Evolutionary conservation across 2,888 invertebrate genomes (phyloP), one percentile per base, ranked within the genome.

Genomic region (Sicus ferrugineus): DNA sequence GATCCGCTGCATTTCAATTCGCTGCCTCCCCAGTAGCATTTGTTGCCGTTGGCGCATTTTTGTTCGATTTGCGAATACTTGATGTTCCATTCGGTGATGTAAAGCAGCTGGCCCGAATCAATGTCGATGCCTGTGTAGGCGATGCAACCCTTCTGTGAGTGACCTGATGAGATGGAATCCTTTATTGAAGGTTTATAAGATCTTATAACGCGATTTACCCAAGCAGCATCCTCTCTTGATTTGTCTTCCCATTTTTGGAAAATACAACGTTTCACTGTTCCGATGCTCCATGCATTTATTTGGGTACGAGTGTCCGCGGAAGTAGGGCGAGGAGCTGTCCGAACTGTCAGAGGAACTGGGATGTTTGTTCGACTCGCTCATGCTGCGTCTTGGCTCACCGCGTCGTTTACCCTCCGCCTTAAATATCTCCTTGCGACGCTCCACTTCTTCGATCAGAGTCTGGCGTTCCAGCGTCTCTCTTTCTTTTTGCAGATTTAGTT

Each of bases 71-170:
- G 81, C 70, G 85, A 69, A 78, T 83, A 81, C 84, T 84, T 87
- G 6, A 93, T 84, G 54, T 84, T 87, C 95, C 95, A 96, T 82
- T 95, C 94, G 30, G 90, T 90, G 16, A 94, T 87, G 34, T 91
- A 89, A 0, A 94, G 85, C 61, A 91, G 81, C 74, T 92, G 91
- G 0, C 94, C 94, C 16, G 89, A 88, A 69, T 89, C 89, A 67
- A 89, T 88, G 80, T 95, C 95, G 23, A 95, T 89, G 6, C 93
- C 94, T 23, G 90, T 88, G 82, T 91, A 94, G 3, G 92, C 90
- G 28, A 91, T 89, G 58, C 91, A 91, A 7, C 93, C 93, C 73
- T 89, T 89, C 31, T 88, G 85, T 30, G 92, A 92, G 80, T 94
- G 94, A 2, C 92, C 92, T 80, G 19, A 1, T 1, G n/a, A 68